These are phyloP conservation scores for Axinella damicornis DNA, from an alignment of 37 sponge, comb jelly and placozoan genomes.

Conservation along the genomic window DNA sequence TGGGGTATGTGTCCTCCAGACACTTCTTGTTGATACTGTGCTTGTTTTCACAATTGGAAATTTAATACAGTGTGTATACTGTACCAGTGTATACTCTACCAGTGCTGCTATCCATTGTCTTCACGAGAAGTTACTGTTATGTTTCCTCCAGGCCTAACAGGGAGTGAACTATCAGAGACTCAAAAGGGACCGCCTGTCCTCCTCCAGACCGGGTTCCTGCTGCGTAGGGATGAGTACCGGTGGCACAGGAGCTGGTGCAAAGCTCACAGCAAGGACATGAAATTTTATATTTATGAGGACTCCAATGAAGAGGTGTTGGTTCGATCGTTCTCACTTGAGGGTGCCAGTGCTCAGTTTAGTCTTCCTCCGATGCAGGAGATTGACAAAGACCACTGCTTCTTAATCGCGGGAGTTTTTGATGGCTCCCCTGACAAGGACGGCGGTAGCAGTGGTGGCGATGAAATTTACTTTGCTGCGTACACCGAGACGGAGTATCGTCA, in stretches of 20 bases:
- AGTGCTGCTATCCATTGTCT: too few relatives aligned
- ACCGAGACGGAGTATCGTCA: slow-evolving; percentile 38
- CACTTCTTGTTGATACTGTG: too few relatives aligned
- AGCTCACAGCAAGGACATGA: slow-evolving; percentile 19
- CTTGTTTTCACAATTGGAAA: too few relatives aligned
- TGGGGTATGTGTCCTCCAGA: too few relatives aligned
- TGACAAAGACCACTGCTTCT: slow-evolving; percentile 59
- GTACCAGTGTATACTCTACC: too few relatives aligned
- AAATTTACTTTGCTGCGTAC: slow-evolving; percentile 58
- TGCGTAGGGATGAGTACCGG: slow-evolving; percentile 44
- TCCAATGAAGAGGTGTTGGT: slow-evolving; percentile 31
- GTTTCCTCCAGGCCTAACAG: too few relatives aligned
- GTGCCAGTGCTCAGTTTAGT: slow-evolving; percentile 13
- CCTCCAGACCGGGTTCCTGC: slow-evolving; percentile 50
- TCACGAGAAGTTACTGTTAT: too few relatives aligned
- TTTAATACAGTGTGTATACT: too few relatives aligned
- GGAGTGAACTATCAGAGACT: not conserved
- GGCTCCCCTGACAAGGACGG: not conserved
- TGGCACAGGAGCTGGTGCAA: slow-evolving; percentile 69
- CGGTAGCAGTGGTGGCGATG: not conserved
- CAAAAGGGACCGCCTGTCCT: not conserved
- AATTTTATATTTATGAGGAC: slow-evolving; percentile 34
- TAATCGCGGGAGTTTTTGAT: not conserved
- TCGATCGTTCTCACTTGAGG: slow-evolving; percentile 18
- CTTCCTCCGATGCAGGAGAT: not conserved